phyloP scores from a whole-genome alignment of 2,888 invertebrate genomes.

The Sinotaia quadrata region DNA sequence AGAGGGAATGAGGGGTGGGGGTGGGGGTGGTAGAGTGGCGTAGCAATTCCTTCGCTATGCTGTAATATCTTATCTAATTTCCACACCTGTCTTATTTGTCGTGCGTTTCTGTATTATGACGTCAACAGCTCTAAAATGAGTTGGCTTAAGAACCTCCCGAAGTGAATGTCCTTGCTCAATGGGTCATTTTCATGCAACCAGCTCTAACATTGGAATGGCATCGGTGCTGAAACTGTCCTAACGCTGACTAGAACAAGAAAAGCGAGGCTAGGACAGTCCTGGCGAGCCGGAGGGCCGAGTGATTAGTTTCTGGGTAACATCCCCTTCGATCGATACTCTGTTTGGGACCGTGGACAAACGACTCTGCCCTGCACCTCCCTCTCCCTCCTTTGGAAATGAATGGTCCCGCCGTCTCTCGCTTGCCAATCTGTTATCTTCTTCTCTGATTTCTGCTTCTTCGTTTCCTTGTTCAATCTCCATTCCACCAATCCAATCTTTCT shows the following conservation, averaged over 20 bases:
- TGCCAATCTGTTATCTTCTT: conserved; percentile 28
- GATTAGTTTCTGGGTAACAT: conserved; percentile 22
- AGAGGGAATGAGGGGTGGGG: too few relatives aligned
- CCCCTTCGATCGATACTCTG: conserved; percentile 18
- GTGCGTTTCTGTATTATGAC: too few relatives aligned
- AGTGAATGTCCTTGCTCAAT: too few relatives aligned
- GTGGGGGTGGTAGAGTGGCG: too few relatives aligned
- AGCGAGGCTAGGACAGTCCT: background rate
- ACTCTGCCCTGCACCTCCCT: background rate
- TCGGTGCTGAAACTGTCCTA: too few relatives aligned
- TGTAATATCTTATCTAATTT: too few relatives aligned
- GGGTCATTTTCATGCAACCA: too few relatives aligned
- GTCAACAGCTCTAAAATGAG: too few relatives aligned
- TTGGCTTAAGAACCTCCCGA: too few relatives aligned
- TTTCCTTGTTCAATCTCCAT: background rate
- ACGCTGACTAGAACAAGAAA: background rate
- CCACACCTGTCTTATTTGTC: too few relatives aligned
- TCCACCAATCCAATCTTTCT: background rate
- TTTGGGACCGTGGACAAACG: conserved; percentile 1
- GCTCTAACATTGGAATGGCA: too few relatives aligned
- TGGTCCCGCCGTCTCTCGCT: conserved; percentile 14
- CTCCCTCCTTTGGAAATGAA: conserved; percentile 2
- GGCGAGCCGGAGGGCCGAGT: conserved; percentile 9
- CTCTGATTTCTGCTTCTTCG: background rate
- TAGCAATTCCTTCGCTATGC: too few relatives aligned